These are phyloP conservation scores for Empidonax traillii DNA, from an alignment of 2,113 vertebrate genomes.

Conservation along the genomic window DNA sequence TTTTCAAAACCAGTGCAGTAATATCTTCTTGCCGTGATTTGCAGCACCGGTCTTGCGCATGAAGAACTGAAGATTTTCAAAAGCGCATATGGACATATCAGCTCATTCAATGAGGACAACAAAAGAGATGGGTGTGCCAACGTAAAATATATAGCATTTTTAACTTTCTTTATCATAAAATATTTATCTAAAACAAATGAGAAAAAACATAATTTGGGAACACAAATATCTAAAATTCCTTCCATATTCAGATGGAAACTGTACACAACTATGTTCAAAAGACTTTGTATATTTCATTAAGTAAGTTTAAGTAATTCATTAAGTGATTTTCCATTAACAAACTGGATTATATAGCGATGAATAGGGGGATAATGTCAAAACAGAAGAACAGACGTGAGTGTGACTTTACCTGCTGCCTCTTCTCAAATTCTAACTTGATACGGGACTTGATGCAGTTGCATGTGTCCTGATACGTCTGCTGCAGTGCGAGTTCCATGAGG, in stretches of 20 bases:
- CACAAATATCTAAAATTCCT: not conserved
- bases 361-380: not conserved
- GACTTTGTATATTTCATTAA: not conserved
- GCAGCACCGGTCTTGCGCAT: not conserved
- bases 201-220: not conserved
- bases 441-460: constrained; percentile 98
- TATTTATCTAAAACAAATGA: not conserved
- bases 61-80: not conserved
- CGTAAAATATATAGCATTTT: not conserved
- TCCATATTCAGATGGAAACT: not conserved
- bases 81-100: not conserved
- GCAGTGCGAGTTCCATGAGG: constrained; percentile 92
- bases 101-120: not conserved
- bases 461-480: constrained; percentile 95
- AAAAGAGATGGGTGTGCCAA: not conserved
- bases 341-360: not conserved
- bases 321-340: not conserved
- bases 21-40: not conserved
- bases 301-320: not conserved
- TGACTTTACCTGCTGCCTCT: constrained; percentile 89
- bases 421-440: constrained; percentile 97
- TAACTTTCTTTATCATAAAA: not conserved
- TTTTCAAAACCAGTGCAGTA: not conserved
- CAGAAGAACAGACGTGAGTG: not conserved
- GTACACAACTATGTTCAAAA: not conserved